These are phyloP conservation scores for Lymantria monacha DNA, from an alignment of 2,888 invertebrate genomes.

Conservation along the genomic window DNA sequence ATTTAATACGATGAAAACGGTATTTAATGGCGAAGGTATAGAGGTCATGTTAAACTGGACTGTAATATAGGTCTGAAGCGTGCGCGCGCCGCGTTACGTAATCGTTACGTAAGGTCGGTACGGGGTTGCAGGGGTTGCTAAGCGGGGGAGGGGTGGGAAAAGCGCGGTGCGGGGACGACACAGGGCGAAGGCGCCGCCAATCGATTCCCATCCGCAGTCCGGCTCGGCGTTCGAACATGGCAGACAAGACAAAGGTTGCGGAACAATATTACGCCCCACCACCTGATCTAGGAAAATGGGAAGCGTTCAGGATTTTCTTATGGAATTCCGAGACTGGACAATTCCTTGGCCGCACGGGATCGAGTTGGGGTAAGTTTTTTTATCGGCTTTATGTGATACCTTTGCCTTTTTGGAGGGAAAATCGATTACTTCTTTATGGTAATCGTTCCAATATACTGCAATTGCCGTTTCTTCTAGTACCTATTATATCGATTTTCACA, in stretches of 20 bases:
- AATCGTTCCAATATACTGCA: background rate
- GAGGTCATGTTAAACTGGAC: conserved; percentile 39
- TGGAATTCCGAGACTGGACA: conserved; percentile 96
- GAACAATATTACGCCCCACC: conserved; percentile 91
- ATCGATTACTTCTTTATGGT: conserved; percentile 13
- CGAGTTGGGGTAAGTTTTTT: conserved; percentile 95
- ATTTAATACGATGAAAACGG: conserved; percentile 10
- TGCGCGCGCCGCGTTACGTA: conserved; percentile 77
- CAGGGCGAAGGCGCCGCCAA: conserved; percentile 65
- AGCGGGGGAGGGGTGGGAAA: conserved; percentile 40
- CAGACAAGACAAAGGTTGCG: conserved; percentile 87
- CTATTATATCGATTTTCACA: too few relatives aligned
- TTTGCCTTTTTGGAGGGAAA: conserved; percentile 57
- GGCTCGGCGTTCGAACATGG: conserved; percentile 82
- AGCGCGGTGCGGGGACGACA: conserved; percentile 32
- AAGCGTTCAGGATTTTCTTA: conserved; percentile 91
- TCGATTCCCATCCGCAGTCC: conserved; percentile 76
- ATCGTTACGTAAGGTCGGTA: conserved; percentile 72
- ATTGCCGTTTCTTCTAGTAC: too few relatives aligned
- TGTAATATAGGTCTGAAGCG: conserved; percentile 48
- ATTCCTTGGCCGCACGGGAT: conserved; percentile 94
- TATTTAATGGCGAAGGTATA: conserved; percentile 8
- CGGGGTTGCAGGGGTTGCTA: conserved; percentile 59
- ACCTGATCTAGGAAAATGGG: conserved; percentile 92
- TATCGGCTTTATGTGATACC: conserved; percentile 1